Base-by-base conservation (phyloP, 2,113 vertebrate genomes). In the Eublepharis macularius region DNA sequence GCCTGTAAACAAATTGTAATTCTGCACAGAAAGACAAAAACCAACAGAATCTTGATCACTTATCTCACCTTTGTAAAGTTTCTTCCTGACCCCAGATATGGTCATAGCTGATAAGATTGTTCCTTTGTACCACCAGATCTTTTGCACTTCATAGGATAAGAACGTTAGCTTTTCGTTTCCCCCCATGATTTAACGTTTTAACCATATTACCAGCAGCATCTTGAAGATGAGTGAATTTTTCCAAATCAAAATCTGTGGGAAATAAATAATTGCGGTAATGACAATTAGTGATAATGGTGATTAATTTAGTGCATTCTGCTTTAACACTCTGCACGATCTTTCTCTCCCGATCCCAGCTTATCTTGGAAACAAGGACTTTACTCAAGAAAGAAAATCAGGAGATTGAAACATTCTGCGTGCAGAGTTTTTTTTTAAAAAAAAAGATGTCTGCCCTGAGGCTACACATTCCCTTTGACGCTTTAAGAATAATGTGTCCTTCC, bases 401-500 rank as follows among this genome's bases (percentile, higher is more conserved):
- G 84, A 63, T 21, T 85, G 68, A 74, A 41, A n/a, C 41, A 73
- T 80, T 86, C 69, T 43, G 13, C 80, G 73, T 85, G 84, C 84
- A 80, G 73, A 43, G 29, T 49, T 69, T 83, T 76, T 54, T 84
- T 83, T 75, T 83, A 0, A 0, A 80, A 86, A 82, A 51, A 92
- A 89, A 87, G 65, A 85, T n/a, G 1, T 5, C 34, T 60, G 88
- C 34, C 49, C 43, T 70, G 0, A 0, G 0, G 57, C 75, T 70
- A 88, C 43, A 5, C 7, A 47, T 86, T 72, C 78, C 90, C 87
- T 81, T 82, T 24, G 78, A 83, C 60, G 66, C 7, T 47, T 87
- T 76, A 89, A 89, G 83, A 93, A 86, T 77, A 88, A 82, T 26
- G 49, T 54, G 77, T 90, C 86, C 57, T 85, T 85, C 76, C 65